These are phyloP conservation scores for Epistrophe eligans DNA, from an alignment of 2,888 invertebrate species.

Conservation along the genomic window DNA sequence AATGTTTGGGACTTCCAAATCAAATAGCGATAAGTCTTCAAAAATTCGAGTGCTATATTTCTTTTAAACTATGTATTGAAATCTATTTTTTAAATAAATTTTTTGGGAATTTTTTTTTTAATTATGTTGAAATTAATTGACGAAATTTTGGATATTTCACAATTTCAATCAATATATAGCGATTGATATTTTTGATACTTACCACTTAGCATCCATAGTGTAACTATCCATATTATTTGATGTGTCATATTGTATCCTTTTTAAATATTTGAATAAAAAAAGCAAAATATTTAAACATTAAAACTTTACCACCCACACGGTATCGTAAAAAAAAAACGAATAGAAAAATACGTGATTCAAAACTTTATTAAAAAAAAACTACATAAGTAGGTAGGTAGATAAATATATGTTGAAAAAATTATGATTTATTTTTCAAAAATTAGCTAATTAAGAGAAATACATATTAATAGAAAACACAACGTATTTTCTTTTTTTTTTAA, in stretches of 20 bases:
- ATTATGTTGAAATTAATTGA: no score
- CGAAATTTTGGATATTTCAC: no score
- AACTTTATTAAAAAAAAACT: conserved; percentile 21
- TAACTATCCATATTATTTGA: conserved; percentile 68
- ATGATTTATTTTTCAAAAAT: conserved; percentile 38
- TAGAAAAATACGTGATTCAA: conserved; percentile 16
- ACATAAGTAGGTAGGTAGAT: neutral
- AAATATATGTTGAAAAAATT: conserved; percentile 25
- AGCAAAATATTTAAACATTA: conserved; percentile 20
- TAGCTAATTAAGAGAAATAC: conserved; percentile 47
- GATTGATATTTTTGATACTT: conserved; percentile 22
- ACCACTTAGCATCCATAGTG: conserved; percentile 69
- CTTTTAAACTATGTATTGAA: no score
- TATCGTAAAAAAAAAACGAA: neutral
- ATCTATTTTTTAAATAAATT: no score
- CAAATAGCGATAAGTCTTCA: no score
- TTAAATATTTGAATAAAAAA: conserved; percentile 8
- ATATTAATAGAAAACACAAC: conserved; percentile 51
- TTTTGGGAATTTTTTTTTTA: no score
- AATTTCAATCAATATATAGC: no score
- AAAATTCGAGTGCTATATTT: no score
- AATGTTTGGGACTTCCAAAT: no score
- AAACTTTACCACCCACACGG: conserved; percentile 41
- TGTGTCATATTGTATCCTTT: conserved; percentile 66
- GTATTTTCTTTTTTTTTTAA: conserved; percentile 29